phyloP scores from a whole-genome alignment of 2,888 invertebrate genomes.

The Cantharis rustica region DNA sequence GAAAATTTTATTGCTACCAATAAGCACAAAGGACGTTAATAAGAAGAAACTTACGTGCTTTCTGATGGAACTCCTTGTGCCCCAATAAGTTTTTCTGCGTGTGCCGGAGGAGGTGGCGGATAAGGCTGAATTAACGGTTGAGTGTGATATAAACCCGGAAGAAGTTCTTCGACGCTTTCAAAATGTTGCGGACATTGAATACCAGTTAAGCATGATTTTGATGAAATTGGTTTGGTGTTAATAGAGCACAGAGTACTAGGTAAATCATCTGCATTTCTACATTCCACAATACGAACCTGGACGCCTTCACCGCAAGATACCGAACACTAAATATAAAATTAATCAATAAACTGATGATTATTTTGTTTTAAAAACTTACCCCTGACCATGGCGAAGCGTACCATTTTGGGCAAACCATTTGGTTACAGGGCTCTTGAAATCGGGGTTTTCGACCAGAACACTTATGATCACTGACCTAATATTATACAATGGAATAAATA shows the following conservation, averaged over 20 bases:
- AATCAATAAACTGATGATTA: background rate
- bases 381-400: conserved; percentile 86
- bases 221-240: conserved; percentile 68
- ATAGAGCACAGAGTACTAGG: conserved; percentile 69
- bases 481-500: conserved; percentile 20
- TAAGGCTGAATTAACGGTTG: conserved; percentile 73
- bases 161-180: conserved; percentile 64
- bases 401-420: conserved; percentile 88
- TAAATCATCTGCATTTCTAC: conserved; percentile 66
- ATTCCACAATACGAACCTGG: conserved; percentile 81
- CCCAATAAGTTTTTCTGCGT: conserved; percentile 71
- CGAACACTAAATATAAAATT: conserved; percentile 73
- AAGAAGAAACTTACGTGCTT: conserved; percentile 70
- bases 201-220: conserved; percentile 75
- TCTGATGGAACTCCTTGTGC: conserved; percentile 75
- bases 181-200: conserved; percentile 65
- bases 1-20: conserved; percentile 10
- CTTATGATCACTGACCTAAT: conserved; percentile 76
- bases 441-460: conserved; percentile 81
- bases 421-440: conserved; percentile 81
- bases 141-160: conserved; percentile 66
- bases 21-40: conserved; percentile 8
- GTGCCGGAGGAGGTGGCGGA: conserved; percentile 64
- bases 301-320: conserved; percentile 88
- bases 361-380: conserved; percentile 65